phyloP scores from a whole-genome alignment of 1,140 invertebrate genomes.

The Apis dorsata region DNA sequence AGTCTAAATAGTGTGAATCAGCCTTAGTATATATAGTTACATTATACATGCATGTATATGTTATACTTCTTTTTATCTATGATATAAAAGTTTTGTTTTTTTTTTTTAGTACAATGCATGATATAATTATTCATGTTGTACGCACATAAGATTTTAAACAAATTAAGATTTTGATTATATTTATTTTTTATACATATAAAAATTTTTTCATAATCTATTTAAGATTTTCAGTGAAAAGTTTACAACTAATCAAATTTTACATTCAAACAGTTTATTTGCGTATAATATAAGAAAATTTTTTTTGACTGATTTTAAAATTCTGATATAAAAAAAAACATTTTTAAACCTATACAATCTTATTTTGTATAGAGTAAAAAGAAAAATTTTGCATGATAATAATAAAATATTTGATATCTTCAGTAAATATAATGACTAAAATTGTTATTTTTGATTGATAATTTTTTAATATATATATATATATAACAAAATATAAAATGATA shows the following conservation, averaged over 20 bases:
- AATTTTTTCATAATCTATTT: neutral
- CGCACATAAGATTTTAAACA: slow-evolving; percentile 2
- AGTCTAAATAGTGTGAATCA: slow-evolving; percentile 18
- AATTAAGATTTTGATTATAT: slow-evolving; percentile 26
- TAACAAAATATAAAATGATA: neutral
- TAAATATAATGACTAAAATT: neutral
- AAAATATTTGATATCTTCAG: neutral
- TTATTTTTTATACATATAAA: neutral
- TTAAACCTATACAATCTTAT: slow-evolving; percentile 35
- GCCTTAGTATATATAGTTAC: neutral
- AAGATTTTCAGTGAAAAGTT: neutral
- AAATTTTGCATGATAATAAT: slow-evolving; percentile 5
- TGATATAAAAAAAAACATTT: slow-evolving; percentile 34
- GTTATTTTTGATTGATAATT: slow-evolving; percentile 21
- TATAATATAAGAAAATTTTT: slow-evolving; percentile 12
- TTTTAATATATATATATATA: neutral
- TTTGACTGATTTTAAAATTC: slow-evolving; percentile 32
- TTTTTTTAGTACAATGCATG: no score
- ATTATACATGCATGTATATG: neutral
- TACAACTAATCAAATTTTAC: neutral
- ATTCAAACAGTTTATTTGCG: neutral
- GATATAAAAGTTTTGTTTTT: neutral
- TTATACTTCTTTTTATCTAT: neutral
- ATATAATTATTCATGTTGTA: no score
- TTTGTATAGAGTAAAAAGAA: slow-evolving; percentile 3